phyloP scores from a whole-genome alignment of 2,113 vertebrate species.

The Heterotis niloticus region DNA sequence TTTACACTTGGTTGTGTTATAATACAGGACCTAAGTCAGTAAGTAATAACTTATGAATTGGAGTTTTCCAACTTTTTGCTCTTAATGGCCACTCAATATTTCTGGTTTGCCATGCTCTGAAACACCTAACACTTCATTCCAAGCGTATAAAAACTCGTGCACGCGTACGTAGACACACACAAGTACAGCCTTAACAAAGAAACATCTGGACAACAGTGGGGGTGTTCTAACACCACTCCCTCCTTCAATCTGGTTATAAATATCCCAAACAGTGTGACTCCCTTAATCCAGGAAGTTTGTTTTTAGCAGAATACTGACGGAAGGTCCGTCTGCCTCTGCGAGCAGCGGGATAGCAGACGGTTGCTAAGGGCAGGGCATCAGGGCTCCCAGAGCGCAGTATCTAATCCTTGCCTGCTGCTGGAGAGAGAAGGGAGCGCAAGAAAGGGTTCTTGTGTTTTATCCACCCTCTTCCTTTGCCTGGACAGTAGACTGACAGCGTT shows the following conservation, averaged over 20 bases:
- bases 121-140: background rate
- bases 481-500: too few relatives aligned
- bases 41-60: too few relatives aligned
- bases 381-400: background rate
- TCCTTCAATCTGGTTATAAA: constrained; percentile 24
- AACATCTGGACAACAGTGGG: constrained; percentile 27
- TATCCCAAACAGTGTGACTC: constrained; percentile 8
- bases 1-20: too few relatives aligned
- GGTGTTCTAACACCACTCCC: background rate
- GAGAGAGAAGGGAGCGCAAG: background rate
- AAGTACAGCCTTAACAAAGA: background rate
- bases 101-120: background rate
- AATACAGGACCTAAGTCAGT: too few relatives aligned
- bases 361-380: constrained; percentile 23
- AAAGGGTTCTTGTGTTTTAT: background rate
- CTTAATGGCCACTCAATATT: background rate
- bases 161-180: background rate
- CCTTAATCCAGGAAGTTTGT: background rate
- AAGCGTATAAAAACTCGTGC: background rate
- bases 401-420: constrained; percentile 15
- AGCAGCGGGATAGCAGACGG: constrained; percentile 9
- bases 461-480: background rate
- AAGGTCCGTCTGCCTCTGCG: background rate
- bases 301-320: background rate
- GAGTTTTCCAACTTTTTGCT: too few relatives aligned